phyloP scores from a whole-genome alignment of 2,113 vertebrate species.

The Pithys albifrons region DNA sequence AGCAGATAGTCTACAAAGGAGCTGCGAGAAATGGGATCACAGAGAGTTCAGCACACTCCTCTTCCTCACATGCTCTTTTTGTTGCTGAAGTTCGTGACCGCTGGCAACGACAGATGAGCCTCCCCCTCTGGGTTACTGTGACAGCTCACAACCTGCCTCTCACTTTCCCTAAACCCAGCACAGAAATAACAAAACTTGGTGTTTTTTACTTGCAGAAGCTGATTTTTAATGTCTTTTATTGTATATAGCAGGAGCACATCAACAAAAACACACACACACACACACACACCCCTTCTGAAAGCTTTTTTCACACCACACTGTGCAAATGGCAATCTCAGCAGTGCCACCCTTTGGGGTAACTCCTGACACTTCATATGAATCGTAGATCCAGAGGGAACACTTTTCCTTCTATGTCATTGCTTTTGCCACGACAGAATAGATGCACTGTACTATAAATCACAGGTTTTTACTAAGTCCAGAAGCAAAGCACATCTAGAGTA shows the following conservation, averaged over 20 bases:
- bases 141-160: background rate
- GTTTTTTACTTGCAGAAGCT: background rate
- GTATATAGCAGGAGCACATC: background rate
- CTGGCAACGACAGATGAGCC: background rate
- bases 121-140: background rate
- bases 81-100: background rate
- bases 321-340: background rate
- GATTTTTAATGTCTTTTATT: background rate
- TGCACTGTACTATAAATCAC: background rate
- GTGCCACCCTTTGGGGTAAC: background rate
- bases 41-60: background rate
- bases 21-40: background rate
- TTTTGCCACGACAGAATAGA: background rate
- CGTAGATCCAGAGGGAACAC: background rate
- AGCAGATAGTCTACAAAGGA: background rate
- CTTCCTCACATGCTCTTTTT: background rate
- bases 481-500: slow-evolving; percentile 15
- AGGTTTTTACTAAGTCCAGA: background rate
- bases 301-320: background rate
- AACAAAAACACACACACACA: no score
- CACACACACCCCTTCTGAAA: background rate
- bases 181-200: no score
- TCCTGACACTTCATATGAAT: background rate
- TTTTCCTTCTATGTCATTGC: background rate
- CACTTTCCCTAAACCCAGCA: background rate